phyloP scores from a whole-genome alignment of 2,797 vertebrate species.

The Amblyopsis hoosieri region DNA sequence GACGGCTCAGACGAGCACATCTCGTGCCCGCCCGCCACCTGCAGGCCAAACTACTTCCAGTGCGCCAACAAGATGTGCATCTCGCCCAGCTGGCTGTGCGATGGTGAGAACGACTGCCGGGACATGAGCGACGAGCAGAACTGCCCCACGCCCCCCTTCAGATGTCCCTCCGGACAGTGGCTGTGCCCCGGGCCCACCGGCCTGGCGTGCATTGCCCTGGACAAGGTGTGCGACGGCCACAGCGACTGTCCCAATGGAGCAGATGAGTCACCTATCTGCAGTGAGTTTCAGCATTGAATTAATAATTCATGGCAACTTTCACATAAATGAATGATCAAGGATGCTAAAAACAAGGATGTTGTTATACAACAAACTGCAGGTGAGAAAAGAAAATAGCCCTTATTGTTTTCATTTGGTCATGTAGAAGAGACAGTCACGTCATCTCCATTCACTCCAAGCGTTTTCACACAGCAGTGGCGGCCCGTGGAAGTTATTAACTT shows the following conservation, averaged over 20 bases:
- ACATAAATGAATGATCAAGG: too few species aligned
- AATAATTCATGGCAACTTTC: too few species aligned
- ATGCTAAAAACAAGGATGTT: too few species aligned
- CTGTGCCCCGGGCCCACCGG: slow-evolving; percentile 81
- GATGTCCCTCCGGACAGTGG: slow-evolving; percentile 87
- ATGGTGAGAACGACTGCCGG: slow-evolving; percentile 91
- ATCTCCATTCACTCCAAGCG: too few species aligned
- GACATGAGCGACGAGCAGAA: slow-evolving; percentile 91
- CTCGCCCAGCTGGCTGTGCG: slow-evolving; percentile 83
- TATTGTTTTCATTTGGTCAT: too few species aligned
- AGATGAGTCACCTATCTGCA: slow-evolving; percentile 95
- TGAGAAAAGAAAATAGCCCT: too few species aligned
- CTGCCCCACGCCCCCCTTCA: slow-evolving; percentile 88
- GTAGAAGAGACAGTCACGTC: too few species aligned
- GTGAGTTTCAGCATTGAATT: slow-evolving; percentile 77
- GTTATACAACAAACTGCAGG: too few species aligned
- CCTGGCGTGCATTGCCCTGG: slow-evolving; percentile 85
- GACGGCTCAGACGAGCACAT: slow-evolving; percentile 91
- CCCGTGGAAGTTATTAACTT: too few species aligned
- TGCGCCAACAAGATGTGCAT: slow-evolving; percentile 90
- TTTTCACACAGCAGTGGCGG: too few species aligned
- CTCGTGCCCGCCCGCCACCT: slow-evolving; percentile 83
- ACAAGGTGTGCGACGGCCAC: slow-evolving; percentile 85
- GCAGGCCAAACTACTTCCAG: slow-evolving; percentile 78
- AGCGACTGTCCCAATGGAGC: slow-evolving; percentile 91